A percentile compares a stretch with the other conserved stretches of the same genome.
Evolutionary conservation across 2,888 invertebrate genomes (phyloP).

Genomic region (Lasioglossum figueresi): DNA sequence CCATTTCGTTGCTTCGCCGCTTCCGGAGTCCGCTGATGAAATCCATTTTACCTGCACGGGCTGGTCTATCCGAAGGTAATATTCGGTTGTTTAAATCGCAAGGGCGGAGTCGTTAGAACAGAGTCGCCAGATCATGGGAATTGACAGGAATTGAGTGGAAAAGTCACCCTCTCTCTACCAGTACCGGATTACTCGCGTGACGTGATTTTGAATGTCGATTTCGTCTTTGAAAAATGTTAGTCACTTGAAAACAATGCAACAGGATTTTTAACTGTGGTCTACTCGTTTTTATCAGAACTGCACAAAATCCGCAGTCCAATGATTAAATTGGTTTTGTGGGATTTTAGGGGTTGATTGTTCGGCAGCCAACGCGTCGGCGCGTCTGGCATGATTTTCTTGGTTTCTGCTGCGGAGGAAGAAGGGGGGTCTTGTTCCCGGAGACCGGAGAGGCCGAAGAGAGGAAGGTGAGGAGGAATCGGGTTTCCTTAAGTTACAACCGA

Average conservation of each 20-base stretch:
- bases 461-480: slow-evolving; percentile 4
- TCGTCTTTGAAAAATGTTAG: too few species aligned
- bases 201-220: too few species aligned
- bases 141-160: too few species aligned
- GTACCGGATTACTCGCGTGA: too few species aligned
- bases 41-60: neutral
- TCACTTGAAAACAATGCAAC: too few species aligned
- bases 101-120: too few species aligned
- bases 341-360: neutral
- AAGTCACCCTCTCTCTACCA: too few species aligned
- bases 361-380: neutral
- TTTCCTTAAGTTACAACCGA: neutral
- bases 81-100: too few species aligned
- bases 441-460: neutral
- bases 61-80: neutral
- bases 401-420: neutral
- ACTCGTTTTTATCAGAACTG: neutral
- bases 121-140: too few species aligned
- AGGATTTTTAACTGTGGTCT: too few species aligned
- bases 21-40: neutral
- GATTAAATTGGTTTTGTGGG: neutral
- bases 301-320: too few species aligned
- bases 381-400: neutral
- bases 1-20: too few species aligned
- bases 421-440: neutral